These are phyloP conservation scores for Keiferia lycopersicella DNA, from an alignment of 2,888 invertebrate species.

Conservation along the genomic window DNA sequence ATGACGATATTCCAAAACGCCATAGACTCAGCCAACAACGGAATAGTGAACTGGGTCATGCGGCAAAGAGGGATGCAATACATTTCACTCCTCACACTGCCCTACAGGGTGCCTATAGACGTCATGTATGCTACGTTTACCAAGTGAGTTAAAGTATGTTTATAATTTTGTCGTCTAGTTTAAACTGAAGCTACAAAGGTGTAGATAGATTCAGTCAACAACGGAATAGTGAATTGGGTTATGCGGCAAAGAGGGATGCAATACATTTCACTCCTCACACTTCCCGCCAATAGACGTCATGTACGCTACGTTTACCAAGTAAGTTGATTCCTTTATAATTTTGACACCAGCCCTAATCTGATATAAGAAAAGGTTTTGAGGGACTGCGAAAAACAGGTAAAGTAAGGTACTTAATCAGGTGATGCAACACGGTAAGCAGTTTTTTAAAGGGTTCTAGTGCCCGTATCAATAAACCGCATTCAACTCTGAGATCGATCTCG, in stretches of 20 bases:
- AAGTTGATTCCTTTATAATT: constrained; percentile 64
- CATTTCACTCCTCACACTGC: constrained; percentile 89
- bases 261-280: constrained; percentile 87
- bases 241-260: constrained; percentile 88
- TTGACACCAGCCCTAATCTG: too few relatives aligned
- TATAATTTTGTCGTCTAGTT: not conserved
- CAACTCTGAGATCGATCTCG: too few relatives aligned
- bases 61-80: constrained; percentile 90
- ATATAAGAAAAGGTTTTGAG: too few relatives aligned
- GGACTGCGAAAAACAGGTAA: too few relatives aligned
- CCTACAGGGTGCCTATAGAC: constrained; percentile 94
- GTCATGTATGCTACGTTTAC: constrained; percentile 92
- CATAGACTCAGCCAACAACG: constrained; percentile 95
- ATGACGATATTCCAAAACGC: constrained; percentile 95
- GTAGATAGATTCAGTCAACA: too few relatives aligned
- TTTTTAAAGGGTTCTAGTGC: too few relatives aligned
- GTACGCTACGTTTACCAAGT: constrained; percentile 93
- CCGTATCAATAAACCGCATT: too few relatives aligned
- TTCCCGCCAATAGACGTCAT: constrained; percentile 94
- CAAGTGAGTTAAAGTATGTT: constrained; percentile 84
- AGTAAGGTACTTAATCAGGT: too few relatives aligned
- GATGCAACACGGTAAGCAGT: too few relatives aligned
- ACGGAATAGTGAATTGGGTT: too few relatives aligned
- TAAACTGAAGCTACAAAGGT: too few relatives aligned
- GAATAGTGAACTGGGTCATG: constrained; percentile 94